Conservation (phyloP, 2,797 vertebrate genomes). For the Iguana delicatissima region DNA sequence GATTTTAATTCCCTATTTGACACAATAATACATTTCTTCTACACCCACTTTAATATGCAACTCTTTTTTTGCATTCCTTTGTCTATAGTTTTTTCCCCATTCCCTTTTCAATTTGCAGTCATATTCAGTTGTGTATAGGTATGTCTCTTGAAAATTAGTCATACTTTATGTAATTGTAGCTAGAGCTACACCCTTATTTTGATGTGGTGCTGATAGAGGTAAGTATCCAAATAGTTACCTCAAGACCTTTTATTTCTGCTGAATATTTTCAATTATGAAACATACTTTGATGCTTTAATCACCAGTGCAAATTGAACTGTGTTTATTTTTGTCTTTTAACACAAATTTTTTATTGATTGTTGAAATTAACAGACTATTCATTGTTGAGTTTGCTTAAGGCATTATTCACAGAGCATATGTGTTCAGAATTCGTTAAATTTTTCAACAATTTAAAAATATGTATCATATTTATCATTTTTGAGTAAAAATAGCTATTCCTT, state of each 20-base stretch:
- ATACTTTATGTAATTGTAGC: neutral
- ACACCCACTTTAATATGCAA: neutral
- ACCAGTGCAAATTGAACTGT: neutral
- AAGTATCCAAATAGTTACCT: slow-evolving; percentile 12
- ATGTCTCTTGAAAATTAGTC: neutral
- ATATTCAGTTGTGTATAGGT: neutral
- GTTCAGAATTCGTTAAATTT: neutral
- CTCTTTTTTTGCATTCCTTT: neutral
- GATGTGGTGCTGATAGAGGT: neutral
- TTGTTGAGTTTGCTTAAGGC: slow-evolving; percentile 14
- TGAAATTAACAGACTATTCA: slow-evolving; percentile 37
- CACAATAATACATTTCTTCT: neutral
- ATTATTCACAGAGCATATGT: rapidly evolving
- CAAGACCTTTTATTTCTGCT: slow-evolving; percentile 14
- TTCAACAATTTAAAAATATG: neutral
- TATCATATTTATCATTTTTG: neutral
- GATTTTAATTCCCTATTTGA: slow-evolving; percentile 26
- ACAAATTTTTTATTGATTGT: slow-evolving; percentile 35
- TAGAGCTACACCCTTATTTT: neutral
- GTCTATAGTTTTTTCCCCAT: no score
- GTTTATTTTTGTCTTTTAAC: slow-evolving; percentile 35
- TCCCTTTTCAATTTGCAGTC: neutral
- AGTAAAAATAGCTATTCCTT: neutral
- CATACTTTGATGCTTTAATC: slow-evolving; percentile 23
- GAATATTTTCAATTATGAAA: slow-evolving; percentile 26